phyloP scores from a whole-genome alignment of 2,797 vertebrate genomes.

The Tinamus major region DNA sequence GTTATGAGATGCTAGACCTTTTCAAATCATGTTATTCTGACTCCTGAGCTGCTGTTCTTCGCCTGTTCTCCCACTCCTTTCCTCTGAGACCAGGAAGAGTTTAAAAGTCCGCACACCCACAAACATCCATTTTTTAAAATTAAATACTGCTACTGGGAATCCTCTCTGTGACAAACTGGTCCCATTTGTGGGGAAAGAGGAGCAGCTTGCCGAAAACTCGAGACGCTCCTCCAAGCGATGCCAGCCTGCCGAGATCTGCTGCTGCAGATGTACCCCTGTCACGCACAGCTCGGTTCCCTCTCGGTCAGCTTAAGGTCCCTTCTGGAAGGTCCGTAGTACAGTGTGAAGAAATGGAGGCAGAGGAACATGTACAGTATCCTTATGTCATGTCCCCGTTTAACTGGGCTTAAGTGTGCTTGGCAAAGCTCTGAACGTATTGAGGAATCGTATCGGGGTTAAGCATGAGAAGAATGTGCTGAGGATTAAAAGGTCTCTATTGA shows the following conservation, averaged over 20 bases:
- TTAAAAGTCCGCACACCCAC: rapidly evolving
- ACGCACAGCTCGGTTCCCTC: neutral
- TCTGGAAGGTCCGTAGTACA: neutral
- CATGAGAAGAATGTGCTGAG: conserved; percentile 27
- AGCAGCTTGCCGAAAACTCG: rapidly evolving
- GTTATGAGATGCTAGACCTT: conserved; percentile 38
- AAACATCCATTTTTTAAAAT: neutral
- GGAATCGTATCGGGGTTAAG: neutral
- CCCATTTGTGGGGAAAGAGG: neutral
- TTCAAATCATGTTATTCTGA: neutral
- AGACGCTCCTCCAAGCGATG: rapidly evolving
- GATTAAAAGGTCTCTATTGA: conserved; percentile 23
- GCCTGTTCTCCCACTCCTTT: neutral
- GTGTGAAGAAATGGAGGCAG: neutral
- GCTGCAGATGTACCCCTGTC: neutral
- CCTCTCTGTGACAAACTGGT: neutral
- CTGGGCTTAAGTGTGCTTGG: conserved; percentile 70
- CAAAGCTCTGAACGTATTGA: neutral
- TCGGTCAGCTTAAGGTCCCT: neutral
- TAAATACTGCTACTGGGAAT: no score
- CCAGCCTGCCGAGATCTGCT: rapidly evolving
- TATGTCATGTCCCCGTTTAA: conserved; percentile 40
- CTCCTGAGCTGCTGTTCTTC: conserved; percentile 2
- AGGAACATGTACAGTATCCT: conserved; percentile 32
- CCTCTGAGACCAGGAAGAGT: neutral